These are phyloP conservation scores for Phasia obesa DNA, from an alignment of 2,888 invertebrate genomes.

Conservation along the genomic window DNA sequence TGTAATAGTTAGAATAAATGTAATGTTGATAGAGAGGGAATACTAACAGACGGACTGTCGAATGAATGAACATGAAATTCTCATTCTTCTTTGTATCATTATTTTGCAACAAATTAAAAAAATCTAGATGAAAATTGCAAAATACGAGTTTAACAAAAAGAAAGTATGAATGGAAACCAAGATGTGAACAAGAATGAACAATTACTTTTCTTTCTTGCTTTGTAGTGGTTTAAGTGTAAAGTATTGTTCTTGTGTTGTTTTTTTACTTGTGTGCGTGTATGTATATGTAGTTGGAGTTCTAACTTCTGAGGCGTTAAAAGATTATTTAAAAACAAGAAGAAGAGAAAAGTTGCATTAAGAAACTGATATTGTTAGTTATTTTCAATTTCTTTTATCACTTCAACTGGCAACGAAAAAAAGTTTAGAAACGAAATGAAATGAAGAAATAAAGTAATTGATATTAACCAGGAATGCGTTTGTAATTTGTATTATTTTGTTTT, in stretches of 20 bases:
- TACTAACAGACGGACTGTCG: conserved; percentile 43
- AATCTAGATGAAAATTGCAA: conserved; percentile 45
- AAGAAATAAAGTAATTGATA: conserved; percentile 63
- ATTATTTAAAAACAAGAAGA: conserved; percentile 49
- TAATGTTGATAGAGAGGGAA: conserved; percentile 1
- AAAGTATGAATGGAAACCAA: conserved; percentile 42
- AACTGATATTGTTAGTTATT: conserved; percentile 55
- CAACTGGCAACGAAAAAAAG: conserved; percentile 17
- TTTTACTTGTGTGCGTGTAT: not conserved
- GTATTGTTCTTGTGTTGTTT: conserved; percentile 22
- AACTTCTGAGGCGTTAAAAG: conserved; percentile 56
- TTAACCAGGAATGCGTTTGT: conserved; percentile 63
- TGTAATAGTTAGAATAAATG: conserved; percentile 26
- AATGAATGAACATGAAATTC: conserved; percentile 52
- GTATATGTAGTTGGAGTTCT: not conserved
- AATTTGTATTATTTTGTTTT: conserved; percentile 44
- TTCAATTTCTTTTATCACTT: conserved; percentile 41
- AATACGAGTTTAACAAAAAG: conserved; percentile 42
- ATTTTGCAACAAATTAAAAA: conserved; percentile 65
- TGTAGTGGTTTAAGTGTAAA: conserved; percentile 55
- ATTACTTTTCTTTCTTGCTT: conserved; percentile 55
- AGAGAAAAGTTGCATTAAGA: conserved; percentile 38
- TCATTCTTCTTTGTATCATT: conserved; percentile 58
- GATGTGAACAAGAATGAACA: conserved; percentile 55
- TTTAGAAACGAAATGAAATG: conserved; percentile 36